Conservation (phyloP, 2,888 invertebrate genomes). For the Lymantria monacha region DNA sequence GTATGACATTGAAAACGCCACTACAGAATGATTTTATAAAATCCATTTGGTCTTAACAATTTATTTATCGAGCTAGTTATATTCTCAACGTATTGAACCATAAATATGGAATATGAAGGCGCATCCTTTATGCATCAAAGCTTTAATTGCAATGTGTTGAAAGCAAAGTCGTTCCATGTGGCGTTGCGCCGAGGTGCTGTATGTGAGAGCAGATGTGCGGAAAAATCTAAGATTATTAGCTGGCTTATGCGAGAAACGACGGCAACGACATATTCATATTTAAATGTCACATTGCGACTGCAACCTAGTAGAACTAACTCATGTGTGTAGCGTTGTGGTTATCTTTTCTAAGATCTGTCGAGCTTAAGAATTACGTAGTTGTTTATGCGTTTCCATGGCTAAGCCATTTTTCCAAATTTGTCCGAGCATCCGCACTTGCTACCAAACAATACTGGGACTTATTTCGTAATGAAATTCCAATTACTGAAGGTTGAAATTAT, state of each 20-base stretch:
- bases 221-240: constrained; percentile 77
- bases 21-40: constrained; percentile 25
- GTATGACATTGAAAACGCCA: constrained; percentile 40
- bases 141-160: constrained; percentile 40
- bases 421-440: too few relatives aligned
- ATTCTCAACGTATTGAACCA: background rate
- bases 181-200: constrained; percentile 25
- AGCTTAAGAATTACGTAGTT: constrained; percentile 28
- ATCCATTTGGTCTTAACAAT: constrained; percentile 19
- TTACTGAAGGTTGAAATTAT: too few relatives aligned
- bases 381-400: constrained; percentile 32
- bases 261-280: constrained; percentile 75
- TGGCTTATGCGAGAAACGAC: constrained; percentile 46
- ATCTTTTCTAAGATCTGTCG: constrained; percentile 32
- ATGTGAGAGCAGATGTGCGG: constrained; percentile 62
- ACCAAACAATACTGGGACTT: too few relatives aligned
- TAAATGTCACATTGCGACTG: constrained; percentile 67
- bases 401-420: too few relatives aligned
- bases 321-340: constrained; percentile 44
- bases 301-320: constrained; percentile 51
- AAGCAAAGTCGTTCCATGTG: constrained; percentile 23
- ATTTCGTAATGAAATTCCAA: too few relatives aligned
- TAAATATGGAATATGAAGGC: constrained; percentile 6
- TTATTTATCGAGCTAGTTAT: constrained; percentile 9
- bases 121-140: constrained; percentile 28